Conservation (phyloP, 2,113 vertebrate species). For the Channa argus region DNA sequence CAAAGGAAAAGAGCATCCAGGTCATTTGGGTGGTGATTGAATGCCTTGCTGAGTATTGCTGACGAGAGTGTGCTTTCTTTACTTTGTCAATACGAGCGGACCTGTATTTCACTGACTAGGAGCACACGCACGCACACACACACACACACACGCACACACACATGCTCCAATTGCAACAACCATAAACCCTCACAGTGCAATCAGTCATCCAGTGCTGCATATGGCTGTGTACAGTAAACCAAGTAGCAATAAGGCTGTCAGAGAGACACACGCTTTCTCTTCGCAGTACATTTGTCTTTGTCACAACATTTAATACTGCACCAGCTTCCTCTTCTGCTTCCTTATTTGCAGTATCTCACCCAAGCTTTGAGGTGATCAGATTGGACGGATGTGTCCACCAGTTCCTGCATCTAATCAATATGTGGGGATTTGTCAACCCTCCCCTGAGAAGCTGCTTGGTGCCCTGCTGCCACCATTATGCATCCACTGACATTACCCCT, state of each 20-base stretch:
- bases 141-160: slow-evolving; percentile 27
- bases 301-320: slow-evolving; percentile 53
- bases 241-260: slow-evolving; percentile 48
- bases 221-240: slow-evolving; percentile 53
- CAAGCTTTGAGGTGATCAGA: slow-evolving; percentile 57
- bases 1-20: slow-evolving; percentile 39
- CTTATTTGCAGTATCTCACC: slow-evolving; percentile 34
- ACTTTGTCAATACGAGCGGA: slow-evolving; percentile 66
- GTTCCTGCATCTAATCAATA: slow-evolving; percentile 70
- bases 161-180: slow-evolving; percentile 30
- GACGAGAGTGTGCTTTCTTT: slow-evolving; percentile 62
- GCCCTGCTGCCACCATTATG: slow-evolving; percentile 16
- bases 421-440: slow-evolving; percentile 69
- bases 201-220: slow-evolving; percentile 59
- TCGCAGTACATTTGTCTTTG: slow-evolving; percentile 63
- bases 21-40: slow-evolving; percentile 62
- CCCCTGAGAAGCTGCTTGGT: slow-evolving; percentile 35
- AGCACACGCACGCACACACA: background rate
- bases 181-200: slow-evolving; percentile 41
- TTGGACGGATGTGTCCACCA: slow-evolving; percentile 63
- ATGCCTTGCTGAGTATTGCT: slow-evolving; percentile 62
- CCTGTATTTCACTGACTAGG: slow-evolving; percentile 45
- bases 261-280: slow-evolving; percentile 48
- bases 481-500: slow-evolving; percentile 44
- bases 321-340: slow-evolving; percentile 32